Base-by-base conservation (phyloP, 2,888 invertebrate species). In the Callyntrura sp. region DNA sequence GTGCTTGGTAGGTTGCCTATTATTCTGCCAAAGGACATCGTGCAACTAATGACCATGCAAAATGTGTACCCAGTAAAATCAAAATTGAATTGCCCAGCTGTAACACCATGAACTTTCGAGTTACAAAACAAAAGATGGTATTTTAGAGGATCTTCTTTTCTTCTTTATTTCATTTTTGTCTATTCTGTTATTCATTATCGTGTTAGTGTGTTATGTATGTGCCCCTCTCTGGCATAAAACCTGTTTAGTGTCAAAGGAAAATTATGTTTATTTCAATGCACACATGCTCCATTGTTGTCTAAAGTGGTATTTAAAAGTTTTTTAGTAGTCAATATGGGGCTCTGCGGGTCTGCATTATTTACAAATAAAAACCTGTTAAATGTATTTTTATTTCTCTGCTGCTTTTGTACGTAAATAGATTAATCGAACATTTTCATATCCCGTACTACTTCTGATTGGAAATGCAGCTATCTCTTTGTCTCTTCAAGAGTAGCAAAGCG, bases 351-450 rank as follows among this genome's bases (percentile, higher is more conserved):
- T 62, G 23, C 12, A 62, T 65, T 62, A 70, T 73, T 48, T 45
- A 12, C n/a, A 48, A 85, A 82, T 70, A 14, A 55, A 83, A 84
- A 86, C 85, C 85, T 65, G 85, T 86, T 78, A 65, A 85, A n/a
- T 45, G 78, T 45, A 85, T 48, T 9, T n/a, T 70, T 70, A 23
- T 48, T 73, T 20, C 11, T 43, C n/a, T n/a, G n/a, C n/a, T n/a
- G 14, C 20, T 70, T 35, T 43, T 43, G 43, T 43, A 43, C 20
- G 17, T 62, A 45, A 43, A 68, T 35, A 35, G 23, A 65, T 35
- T 68, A 43, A 68, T 68, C 68, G 35, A 68, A 35, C 68, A 35
- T 35, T 4, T 35, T 6, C 3, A 6, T 35, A 35, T 35, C 35
- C 35, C 35, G 35, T 35, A 35, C 35, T 35, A 35, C 35, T 35